Base-by-base conservation (phyloP, 2,888 invertebrate species). In the Torymus texanus region DNA sequence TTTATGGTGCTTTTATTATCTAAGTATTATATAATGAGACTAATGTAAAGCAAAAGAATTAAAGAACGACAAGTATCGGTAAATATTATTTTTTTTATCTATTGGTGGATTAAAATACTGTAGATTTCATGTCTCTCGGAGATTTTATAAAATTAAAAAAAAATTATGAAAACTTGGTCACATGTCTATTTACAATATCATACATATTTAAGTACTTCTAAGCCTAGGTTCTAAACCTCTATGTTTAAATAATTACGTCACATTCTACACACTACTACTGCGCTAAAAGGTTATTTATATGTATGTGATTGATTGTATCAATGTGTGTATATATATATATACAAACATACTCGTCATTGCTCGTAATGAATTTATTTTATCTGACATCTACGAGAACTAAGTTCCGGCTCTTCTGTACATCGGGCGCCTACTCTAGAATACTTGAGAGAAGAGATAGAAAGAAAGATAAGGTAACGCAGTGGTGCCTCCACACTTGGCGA, bases 171-270 rank as follows among this genome's bases (percentile, higher is more conserved):
- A 75, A 73, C 65, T 65, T 41, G 68, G 18, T 62, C 66, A 70
- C 12, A 24, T 24, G 11, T 71, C 74, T 77, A 76, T 81, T 75
- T 82, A 80, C 77, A 77, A 55, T 74, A 77, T 81, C 16, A 70
- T 75, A 75, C 75, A 80, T 63, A 65, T 66, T 80, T 75, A 67
- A 77, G 72, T 79, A 75, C 77, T 67, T 79, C 66, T 77, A 77
- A 56, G 29, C 51, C 13, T 51, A 29, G 3, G 3, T 3, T 41
- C 41, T 41, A 41, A 41, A 41, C 41, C 8, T 41, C 41, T 41
- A 41, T 41, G 41, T 41, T 41, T 41, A 41, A 41, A 41, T 59
- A 71, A 59, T 50, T 13, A 59, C 18, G 13, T 18, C 10, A 18
- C 58, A 14, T n/a, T n/a, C 41, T 70, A 5, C 10, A 50, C n/a